Percentiles rank a stretch among this genome's conserved stretches.
Evolutionary conservation across 2,888 invertebrate species (phyloP).

Genomic region (Apotomis betuletana): DNA sequence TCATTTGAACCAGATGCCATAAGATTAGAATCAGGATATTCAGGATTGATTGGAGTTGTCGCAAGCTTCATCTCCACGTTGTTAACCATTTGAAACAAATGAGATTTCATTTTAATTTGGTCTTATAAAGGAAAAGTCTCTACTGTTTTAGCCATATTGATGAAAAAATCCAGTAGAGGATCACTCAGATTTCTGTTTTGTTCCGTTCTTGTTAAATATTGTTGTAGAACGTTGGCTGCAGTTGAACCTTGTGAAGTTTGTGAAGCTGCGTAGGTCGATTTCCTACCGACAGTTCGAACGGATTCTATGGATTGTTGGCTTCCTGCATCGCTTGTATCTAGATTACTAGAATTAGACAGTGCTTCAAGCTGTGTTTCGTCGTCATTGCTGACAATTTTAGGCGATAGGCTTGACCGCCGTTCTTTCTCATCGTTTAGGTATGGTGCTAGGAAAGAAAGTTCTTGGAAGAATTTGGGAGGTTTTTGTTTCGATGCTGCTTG

Average conservation of each 20-base stretch:
- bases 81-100: slow-evolving; percentile 43
- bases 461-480: slow-evolving; percentile 45
- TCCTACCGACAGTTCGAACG: slow-evolving; percentile 8
- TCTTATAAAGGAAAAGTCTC: slow-evolving; percentile 42
- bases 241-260: slow-evolving; percentile 22
- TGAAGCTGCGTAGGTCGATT: slow-evolving; percentile 29
- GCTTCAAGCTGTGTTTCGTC: slow-evolving; percentile 28
- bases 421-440: slow-evolving; percentile 44
- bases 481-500: slow-evolving; percentile 46
- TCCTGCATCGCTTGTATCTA: slow-evolving; percentile 27
- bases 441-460: slow-evolving; percentile 43
- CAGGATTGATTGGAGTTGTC: slow-evolving; percentile 31
- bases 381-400: slow-evolving; percentile 15
- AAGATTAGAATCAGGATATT: slow-evolving; percentile 29
- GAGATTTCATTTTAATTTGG: slow-evolving; percentile 45
- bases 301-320: slow-evolving; percentile 8
- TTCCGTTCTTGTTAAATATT: too few species aligned
- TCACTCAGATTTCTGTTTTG: slow-evolving; percentile 37
- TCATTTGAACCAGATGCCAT: slow-evolving; percentile 39
- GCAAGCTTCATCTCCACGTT: slow-evolving; percentile 39
- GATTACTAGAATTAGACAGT: slow-evolving; percentile 31
- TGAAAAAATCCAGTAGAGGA: slow-evolving; percentile 44
- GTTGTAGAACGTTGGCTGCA: too few species aligned
- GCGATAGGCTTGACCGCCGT: slow-evolving; percentile 37
- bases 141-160: slow-evolving; percentile 43